These are phyloP conservation scores for Thripadectes ignobilis DNA, from an alignment of 2,797 vertebrate species.

Conservation along the genomic window DNA sequence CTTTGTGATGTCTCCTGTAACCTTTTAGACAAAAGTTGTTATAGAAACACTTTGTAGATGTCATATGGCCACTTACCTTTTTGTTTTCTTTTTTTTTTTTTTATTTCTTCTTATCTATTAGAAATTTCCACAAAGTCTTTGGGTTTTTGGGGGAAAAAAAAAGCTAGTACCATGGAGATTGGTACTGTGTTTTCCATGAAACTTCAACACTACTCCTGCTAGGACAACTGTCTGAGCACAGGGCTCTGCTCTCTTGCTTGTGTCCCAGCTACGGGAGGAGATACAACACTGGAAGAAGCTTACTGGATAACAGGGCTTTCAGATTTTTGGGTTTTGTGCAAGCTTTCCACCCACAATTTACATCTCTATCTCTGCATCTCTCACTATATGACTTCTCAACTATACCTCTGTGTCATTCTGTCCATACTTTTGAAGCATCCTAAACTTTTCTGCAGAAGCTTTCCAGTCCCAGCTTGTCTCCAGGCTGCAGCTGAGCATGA, in stretches of 20 bases:
- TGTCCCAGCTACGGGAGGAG: background rate
- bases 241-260: background rate
- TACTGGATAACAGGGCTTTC: background rate
- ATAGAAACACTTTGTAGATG: background rate
- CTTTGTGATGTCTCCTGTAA: background rate
- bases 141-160: background rate
- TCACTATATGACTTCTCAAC: background rate
- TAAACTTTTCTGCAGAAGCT: background rate
- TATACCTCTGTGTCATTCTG: background rate
- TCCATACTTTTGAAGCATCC: background rate
- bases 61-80: background rate
- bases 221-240: background rate
- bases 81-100: background rate
- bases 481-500: background rate
- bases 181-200: background rate
- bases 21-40: background rate
- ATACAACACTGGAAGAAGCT: background rate
- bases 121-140: background rate
- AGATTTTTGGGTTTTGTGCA: background rate
- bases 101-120: background rate
- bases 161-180: background rate
- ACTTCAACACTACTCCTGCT: background rate
- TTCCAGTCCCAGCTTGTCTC: background rate
- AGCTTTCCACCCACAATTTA: background rate
- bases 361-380: background rate